Evolutionary conservation across 2,888 invertebrate genomes (phyloP).

Genomic region (Lasioglossum morio): DNA sequence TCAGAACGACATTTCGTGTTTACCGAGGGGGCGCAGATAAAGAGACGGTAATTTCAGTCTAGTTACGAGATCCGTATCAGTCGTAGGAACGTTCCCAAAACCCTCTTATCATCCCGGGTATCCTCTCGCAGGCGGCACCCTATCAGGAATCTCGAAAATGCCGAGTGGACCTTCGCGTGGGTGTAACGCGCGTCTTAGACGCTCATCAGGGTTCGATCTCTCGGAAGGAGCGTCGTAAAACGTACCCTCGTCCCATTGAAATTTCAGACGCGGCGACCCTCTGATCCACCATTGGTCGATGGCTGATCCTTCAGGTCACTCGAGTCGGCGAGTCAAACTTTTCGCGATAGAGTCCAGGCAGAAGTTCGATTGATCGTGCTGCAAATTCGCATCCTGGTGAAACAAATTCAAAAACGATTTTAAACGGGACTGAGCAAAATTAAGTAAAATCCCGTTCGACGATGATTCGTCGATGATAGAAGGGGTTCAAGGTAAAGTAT

Average conservation of each 20-base stretch:
- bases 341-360: background rate
- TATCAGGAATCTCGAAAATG: conserved; percentile 41
- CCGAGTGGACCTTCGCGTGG: conserved; percentile 30
- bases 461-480: background rate
- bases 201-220: conserved; percentile 40
- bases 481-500: background rate
- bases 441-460: background rate
- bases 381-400: background rate
- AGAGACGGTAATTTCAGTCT: conserved; percentile 21
- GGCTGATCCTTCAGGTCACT: background rate
- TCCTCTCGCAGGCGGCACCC: conserved; percentile 1
- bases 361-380: background rate
- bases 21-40: conserved; percentile 2
- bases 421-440: too few species aligned
- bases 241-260: conserved; percentile 27
- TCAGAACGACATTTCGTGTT: conserved; percentile 3
- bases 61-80: conserved; percentile 40
- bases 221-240: conserved; percentile 37
- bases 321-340: background rate
- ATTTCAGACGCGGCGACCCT: conserved; percentile 10
- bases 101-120: conserved; percentile 25
- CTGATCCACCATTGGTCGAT: conserved; percentile 5
- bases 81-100: conserved; percentile 13
- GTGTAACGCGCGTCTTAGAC: conserved; percentile 34
- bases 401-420: background rate